These are phyloP conservation scores for Macquaria ambigua DNA, from an alignment of 2,113 vertebrate genomes.

Conservation along the genomic window DNA sequence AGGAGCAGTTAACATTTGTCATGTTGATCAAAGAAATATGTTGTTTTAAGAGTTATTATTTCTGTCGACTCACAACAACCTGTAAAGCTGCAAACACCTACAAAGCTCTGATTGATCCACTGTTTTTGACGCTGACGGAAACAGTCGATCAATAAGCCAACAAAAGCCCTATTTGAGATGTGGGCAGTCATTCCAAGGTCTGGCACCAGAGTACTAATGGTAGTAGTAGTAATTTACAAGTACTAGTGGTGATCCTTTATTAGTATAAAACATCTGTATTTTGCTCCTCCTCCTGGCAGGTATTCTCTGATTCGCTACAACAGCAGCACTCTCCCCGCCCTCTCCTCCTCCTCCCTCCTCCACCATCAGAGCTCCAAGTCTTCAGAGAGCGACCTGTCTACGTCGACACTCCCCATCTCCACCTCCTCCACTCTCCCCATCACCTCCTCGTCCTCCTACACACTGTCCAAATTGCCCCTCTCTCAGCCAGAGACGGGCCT, in stretches of 20 bases:
- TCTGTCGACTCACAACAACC: too few relatives aligned
- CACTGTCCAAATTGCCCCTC: constrained; percentile 56
- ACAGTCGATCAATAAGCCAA: too few relatives aligned
- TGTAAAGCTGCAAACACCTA: not conserved
- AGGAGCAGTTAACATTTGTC: too few relatives aligned
- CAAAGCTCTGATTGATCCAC: not conserved
- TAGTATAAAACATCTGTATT: constrained; percentile 18
- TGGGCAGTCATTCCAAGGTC: not conserved
- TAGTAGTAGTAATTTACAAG: not conserved
- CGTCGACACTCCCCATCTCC: constrained; percentile 68
- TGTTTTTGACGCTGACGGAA: not conserved
- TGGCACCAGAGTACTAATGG: not conserved
- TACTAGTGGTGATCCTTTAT: not conserved
- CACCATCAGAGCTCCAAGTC: constrained; percentile 77
- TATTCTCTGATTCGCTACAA: constrained; percentile 81
- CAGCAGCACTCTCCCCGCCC: constrained; percentile 79
- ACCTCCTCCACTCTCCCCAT: constrained; percentile 64
- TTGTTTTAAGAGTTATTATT: too few relatives aligned
- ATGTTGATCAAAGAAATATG: too few relatives aligned
- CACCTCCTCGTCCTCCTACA: constrained; percentile 58
- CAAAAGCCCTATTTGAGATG: not conserved
- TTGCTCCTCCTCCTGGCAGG: constrained; percentile 51
- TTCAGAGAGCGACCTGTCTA: constrained; percentile 80
- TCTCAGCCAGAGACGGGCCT: constrained; percentile 67
- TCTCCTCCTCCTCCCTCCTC: constrained; percentile 70